A percentile compares a stretch with the other conserved stretches of the same genome.
Conservation (phyloP, 2,888 invertebrate genomes). For the Exephanes ischioxanthus region DNA sequence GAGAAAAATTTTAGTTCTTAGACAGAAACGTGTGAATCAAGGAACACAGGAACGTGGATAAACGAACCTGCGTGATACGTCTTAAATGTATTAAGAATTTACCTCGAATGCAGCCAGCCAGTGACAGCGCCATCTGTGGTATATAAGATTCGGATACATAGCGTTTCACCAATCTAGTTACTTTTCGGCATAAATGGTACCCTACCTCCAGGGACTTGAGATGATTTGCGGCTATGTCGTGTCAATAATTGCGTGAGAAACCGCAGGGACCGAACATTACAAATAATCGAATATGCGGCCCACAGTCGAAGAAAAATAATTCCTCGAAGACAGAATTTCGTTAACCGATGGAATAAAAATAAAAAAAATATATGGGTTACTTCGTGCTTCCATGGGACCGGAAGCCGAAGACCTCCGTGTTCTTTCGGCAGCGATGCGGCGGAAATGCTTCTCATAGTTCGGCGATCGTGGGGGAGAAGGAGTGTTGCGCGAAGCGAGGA, state of each 20-base stretch:
- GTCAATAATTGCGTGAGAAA: slow-evolving; percentile 42
- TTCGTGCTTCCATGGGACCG: slow-evolving; percentile 55
- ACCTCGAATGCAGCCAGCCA: background rate
- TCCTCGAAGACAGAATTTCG: slow-evolving; percentile 32
- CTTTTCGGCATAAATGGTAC: background rate
- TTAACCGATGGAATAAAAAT: slow-evolving; percentile 18
- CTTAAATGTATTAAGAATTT: background rate
- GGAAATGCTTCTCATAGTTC: slow-evolving; percentile 79
- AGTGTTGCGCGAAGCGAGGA: slow-evolving; percentile 43
- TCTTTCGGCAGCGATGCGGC: slow-evolving; percentile 71
- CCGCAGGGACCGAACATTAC: slow-evolving; percentile 26
- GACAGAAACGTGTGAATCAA: too few species aligned
- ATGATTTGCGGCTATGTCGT: slow-evolving; percentile 4
- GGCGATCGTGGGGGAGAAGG: slow-evolving; percentile 41
- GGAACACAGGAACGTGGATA: too few species aligned
- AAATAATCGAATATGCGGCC: slow-evolving; percentile 31
- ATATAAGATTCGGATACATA: background rate
- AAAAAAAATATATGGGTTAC: slow-evolving; percentile 49
- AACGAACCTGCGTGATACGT: too few species aligned
- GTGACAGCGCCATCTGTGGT: background rate
- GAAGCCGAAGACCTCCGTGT: slow-evolving; percentile 38
- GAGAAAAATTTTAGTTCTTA: too few species aligned
- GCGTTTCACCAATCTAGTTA: too few species aligned
- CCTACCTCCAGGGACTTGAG: background rate
- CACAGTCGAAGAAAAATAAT: slow-evolving; percentile 27